These are phyloP conservation scores for Acanthiza pusilla DNA, from an alignment of 2,797 vertebrate genomes.

Conservation along the genomic window DNA sequence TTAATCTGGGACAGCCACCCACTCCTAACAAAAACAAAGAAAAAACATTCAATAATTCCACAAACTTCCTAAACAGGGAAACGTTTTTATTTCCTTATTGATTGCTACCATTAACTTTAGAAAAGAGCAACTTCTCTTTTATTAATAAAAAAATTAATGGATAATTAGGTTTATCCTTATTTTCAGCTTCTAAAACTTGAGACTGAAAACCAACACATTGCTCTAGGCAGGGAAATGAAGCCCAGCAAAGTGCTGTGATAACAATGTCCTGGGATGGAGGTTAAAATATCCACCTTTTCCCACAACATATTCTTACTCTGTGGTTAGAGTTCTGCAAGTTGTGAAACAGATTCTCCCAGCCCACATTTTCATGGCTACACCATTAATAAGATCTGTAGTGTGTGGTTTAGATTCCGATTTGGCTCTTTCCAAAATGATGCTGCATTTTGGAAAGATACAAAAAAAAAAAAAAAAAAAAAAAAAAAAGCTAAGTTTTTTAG, in stretches of 20 bases:
- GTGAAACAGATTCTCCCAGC: background rate
- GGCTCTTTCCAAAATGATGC: background rate
- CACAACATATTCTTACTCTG: background rate
- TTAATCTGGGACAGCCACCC: background rate
- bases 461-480: no score
- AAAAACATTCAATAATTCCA: background rate
- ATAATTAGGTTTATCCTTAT: background rate
- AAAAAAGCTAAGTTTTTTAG: no score
- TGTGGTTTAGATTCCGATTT: background rate
- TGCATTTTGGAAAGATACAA: background rate
- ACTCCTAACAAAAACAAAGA: background rate
- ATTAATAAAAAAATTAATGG: background rate
- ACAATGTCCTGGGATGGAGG: background rate
- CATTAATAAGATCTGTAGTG: background rate
- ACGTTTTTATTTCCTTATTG: background rate
- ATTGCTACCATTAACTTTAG: background rate
- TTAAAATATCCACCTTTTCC: background rate
- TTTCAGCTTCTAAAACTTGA: background rate
- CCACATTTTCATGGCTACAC: background rate
- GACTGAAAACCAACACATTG: background rate
- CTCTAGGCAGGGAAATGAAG: background rate
- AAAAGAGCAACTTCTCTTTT: background rate
- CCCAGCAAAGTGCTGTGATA: background rate
- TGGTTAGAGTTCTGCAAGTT: background rate
- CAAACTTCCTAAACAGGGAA: background rate